Percentiles rank a stretch among this genome's conserved stretches.
phyloP scores from a whole-genome alignment of 2,888 invertebrate species.

The Ditula angustiorana region DNA sequence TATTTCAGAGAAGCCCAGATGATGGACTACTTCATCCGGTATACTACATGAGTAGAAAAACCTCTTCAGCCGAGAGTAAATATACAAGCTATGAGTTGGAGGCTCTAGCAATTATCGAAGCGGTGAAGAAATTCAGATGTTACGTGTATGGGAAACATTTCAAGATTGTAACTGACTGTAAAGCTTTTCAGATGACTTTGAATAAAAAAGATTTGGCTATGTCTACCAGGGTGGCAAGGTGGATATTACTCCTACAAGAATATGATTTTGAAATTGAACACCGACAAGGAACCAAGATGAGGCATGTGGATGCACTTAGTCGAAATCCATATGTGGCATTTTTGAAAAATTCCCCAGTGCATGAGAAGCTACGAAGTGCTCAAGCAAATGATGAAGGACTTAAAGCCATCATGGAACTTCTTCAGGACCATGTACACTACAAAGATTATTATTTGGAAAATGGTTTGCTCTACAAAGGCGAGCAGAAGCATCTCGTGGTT shows the following conservation, averaged over 20 bases:
- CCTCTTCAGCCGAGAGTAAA: not conserved
- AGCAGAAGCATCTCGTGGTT: conserved; percentile 47
- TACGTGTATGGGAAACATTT: not conserved
- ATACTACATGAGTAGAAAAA: conserved; percentile 24
- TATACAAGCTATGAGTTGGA: conserved; percentile 4
- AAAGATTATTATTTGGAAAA: conserved; percentile 44
- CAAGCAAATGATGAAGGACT: conserved; percentile 37
- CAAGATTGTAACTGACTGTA: conserved; percentile 5
- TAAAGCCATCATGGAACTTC: conserved; percentile 15
- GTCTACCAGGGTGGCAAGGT: conserved; percentile 37
- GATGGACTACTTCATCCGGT: conserved; percentile 31
- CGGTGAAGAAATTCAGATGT: not conserved
- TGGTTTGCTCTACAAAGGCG: conserved; percentile 46
- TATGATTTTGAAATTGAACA: conserved; percentile 38
- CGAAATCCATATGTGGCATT: conserved; percentile 26
- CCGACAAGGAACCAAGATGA: conserved; percentile 37
- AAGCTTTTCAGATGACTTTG: conserved; percentile 1
- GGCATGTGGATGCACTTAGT: conserved; percentile 42
- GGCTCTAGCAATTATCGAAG: not conserved
- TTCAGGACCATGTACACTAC: conserved; percentile 10
- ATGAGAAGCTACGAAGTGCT: conserved; percentile 26
- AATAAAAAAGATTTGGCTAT: conserved; percentile 10
- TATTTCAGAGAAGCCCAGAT: conserved; percentile 20
- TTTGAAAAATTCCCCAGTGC: not conserved
- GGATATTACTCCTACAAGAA: too few species aligned